Conservation (phyloP, 2,113 vertebrate species). For the Bolborhynchus lineola region DNA sequence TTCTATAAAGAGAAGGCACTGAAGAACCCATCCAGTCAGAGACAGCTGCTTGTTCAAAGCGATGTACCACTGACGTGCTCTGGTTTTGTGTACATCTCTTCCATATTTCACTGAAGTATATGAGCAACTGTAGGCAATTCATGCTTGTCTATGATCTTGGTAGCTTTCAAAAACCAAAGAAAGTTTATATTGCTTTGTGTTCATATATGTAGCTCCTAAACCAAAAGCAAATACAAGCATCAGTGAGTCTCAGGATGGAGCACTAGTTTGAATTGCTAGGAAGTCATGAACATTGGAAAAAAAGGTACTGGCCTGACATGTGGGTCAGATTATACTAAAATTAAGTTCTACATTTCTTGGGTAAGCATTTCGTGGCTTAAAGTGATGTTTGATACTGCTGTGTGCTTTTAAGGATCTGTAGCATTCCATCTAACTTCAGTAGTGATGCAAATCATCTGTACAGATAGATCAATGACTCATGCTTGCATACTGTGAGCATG, state of each 20-base stretch:
- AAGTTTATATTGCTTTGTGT: not conserved
- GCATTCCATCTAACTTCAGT: not conserved
- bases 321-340: not conserved
- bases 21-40: not conserved
- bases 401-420: not conserved
- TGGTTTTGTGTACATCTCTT: not conserved
- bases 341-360: not conserved
- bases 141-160: not conserved
- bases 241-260: not conserved
- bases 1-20: not conserved
- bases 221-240: not conserved
- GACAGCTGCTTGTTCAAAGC: not conserved
- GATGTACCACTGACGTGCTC: fast-evolving
- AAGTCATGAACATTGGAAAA: not conserved
- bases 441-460: not conserved
- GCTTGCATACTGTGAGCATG: not conserved
- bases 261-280: not conserved
- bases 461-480: not conserved
- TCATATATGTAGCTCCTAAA: not conserved
- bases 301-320: not conserved
- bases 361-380: not conserved
- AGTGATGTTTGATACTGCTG: not conserved
- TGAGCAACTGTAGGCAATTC: not conserved
- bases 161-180: not conserved
- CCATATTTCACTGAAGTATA: not conserved